Evolutionary conservation across 2,888 invertebrate species (phyloP), one percentile per base, ranked within the genome.

Genomic region (Xiphydria camelus): DNA sequence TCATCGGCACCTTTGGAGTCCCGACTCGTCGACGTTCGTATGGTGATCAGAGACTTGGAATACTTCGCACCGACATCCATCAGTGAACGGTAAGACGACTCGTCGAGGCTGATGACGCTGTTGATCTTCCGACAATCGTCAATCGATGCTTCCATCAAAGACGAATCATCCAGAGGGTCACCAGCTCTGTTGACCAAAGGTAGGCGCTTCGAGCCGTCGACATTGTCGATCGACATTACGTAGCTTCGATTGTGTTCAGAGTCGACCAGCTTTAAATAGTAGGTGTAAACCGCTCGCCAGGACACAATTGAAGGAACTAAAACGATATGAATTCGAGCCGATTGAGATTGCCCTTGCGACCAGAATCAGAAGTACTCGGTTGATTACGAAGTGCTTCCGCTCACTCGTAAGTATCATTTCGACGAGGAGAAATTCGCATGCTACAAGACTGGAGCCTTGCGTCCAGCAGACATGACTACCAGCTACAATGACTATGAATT

Each of bases 361-460:
- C 1, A 69, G 31, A 68, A 69, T 47, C 66, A 65, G 2, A 59
- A 18, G 2, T 70, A 33, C 3, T 63, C 45, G 5, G 36, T 22
- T 0, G 46, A 38, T 0, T 68, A 51, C 5, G 66, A 49, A 6
- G 46, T 46, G 10, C 45, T 47, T 17, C 61, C 57, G 18, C 55
- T 64, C 67, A 9, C 70, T 51, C 6, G 64, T 20, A 2, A 63
- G 20, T 0, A 59, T 53, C 3, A 67, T 45, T 0, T 43, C 18
- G 1, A 65, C 22, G 2, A 64, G 52, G 10, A 69, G 29, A 0
- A 59, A 41, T 46, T 73, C 72, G 9, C 70, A 56, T n/a, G 12
- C 10, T 15, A n/a, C 17, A 4, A 21, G 18, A 4, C 19, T 22
- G 10, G 25, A 26, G 14, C 22, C 20, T 10, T 18, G 6, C 4